phyloP scores from a whole-genome alignment of 2,888 invertebrate genomes.

The Tetrapedia diversipes region DNA sequence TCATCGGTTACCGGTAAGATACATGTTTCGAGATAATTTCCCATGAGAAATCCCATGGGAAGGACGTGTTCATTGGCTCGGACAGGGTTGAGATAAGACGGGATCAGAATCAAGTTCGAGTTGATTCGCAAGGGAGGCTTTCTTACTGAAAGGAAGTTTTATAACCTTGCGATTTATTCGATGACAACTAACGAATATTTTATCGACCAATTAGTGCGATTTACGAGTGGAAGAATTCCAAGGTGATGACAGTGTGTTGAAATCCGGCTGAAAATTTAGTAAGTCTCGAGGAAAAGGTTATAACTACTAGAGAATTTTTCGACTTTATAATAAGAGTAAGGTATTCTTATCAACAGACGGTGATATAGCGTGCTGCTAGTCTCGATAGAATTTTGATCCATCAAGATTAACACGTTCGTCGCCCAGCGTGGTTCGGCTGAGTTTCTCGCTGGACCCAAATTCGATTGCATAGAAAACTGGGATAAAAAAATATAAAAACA shows the following conservation, averaged over 20 bases:
- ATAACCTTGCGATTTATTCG: slow-evolving; percentile 51
- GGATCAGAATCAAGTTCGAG: slow-evolving; percentile 45
- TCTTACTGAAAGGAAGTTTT: slow-evolving; percentile 27
- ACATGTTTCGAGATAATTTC: slow-evolving; percentile 77
- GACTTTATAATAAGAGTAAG: slow-evolving; percentile 37
- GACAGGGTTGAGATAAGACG: slow-evolving; percentile 58
- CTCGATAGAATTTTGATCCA: no score
- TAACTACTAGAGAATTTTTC: slow-evolving; percentile 36
- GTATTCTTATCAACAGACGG: slow-evolving; percentile 15
- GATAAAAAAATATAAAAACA: no score
- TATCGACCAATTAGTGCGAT: slow-evolving; percentile 68
- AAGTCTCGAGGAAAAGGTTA: background rate
- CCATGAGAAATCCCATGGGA: slow-evolving; percentile 69
- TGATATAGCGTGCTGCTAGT: background rate
- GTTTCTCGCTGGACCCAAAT: no score
- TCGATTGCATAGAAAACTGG: no score
- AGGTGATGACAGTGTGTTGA: slow-evolving; percentile 38
- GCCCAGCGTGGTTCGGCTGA: no score
- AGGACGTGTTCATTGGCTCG: slow-evolving; percentile 50
- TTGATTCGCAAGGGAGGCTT: slow-evolving; percentile 18
- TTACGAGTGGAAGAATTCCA: slow-evolving; percentile 49
- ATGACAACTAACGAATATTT: slow-evolving; percentile 62
- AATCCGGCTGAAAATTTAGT: slow-evolving; percentile 34
- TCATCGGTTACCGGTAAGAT: slow-evolving; percentile 41
- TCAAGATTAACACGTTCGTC: no score